Percentiles rank a stretch among this genome's conserved stretches.
Evolutionary conservation across 2,888 invertebrate species (phyloP).

Genomic region (Pardosa pseudoannulata): DNA sequence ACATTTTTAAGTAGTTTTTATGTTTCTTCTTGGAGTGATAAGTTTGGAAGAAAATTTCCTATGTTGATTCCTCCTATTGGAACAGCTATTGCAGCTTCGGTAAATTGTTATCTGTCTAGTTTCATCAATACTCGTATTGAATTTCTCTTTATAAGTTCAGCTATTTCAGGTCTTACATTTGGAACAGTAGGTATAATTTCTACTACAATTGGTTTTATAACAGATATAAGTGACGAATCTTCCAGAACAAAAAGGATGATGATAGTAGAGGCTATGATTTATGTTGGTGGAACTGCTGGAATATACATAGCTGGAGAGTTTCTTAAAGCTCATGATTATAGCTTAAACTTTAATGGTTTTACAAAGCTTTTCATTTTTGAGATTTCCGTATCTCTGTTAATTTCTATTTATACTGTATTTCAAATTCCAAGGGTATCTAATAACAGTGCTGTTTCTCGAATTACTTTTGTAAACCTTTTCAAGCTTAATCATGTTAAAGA

Average conservation of each 20-base stretch:
- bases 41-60: conserved; percentile 78
- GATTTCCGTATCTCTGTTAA: conserved; percentile 75
- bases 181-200: conserved; percentile 78
- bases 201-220: conserved; percentile 84
- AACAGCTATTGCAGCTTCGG: conserved; percentile 76
- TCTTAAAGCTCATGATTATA: conserved; percentile 78
- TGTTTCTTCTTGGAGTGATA: conserved; percentile 78
- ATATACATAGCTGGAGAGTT: conserved; percentile 88
- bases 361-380: conserved; percentile 77
- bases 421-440: conserved; percentile 71
- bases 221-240: conserved; percentile 84
- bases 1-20: conserved; percentile 76
- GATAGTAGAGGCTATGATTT: conserved; percentile 87
- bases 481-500: conserved; percentile 48
- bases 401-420: conserved; percentile 76
- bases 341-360: conserved; percentile 71
- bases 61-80: conserved; percentile 78
- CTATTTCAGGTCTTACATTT: conserved; percentile 78
- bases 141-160: conserved; percentile 77
- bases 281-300: conserved; percentile 90
- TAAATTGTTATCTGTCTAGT: conserved; percentile 76
- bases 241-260: conserved; percentile 88
- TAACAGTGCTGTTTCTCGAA: not conserved
- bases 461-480: conserved; percentile 31
- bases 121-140: conserved; percentile 75